phyloP scores from a whole-genome alignment of 2,888 invertebrate species.

The Metopia argyrocephala region DNA sequence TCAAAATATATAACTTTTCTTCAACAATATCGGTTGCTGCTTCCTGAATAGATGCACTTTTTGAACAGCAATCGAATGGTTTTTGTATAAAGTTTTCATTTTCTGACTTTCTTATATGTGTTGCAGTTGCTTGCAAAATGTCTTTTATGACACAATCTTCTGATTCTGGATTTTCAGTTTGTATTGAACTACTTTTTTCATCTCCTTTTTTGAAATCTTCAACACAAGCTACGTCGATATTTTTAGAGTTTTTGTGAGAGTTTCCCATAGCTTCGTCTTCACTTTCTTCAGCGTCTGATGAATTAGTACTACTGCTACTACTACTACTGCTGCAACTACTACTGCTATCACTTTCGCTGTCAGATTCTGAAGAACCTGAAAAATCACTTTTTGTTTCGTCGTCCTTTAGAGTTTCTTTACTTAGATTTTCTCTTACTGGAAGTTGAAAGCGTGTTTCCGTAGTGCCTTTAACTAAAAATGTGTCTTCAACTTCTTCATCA shows the following conservation, averaged over 20 bases:
- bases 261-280: slow-evolving; percentile 1
- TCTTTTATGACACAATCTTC: background rate
- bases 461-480: too few relatives aligned
- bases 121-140: background rate
- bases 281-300: background rate
- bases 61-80: background rate
- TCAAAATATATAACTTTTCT: too few relatives aligned
- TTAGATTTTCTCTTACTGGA: background rate
- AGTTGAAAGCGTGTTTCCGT: too few relatives aligned
- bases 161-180: background rate
- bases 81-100: background rate
- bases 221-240: background rate
- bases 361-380: slow-evolving; percentile 63
- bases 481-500: too few relatives aligned
- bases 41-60: background rate
- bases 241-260: background rate
- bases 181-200: background rate
- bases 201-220: background rate
- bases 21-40: background rate
- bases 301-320: slow-evolving; percentile 7
- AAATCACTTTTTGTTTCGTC: slow-evolving; percentile 21
- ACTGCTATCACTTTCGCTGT: slow-evolving; percentile 3
- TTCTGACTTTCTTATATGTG: background rate
- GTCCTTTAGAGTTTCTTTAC: background rate
- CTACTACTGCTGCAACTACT: background rate